Evolutionary conservation across 2,113 vertebrate genomes (phyloP), one percentile per base, ranked within the genome.

Genomic region (Propithecus coquereli): DNA sequence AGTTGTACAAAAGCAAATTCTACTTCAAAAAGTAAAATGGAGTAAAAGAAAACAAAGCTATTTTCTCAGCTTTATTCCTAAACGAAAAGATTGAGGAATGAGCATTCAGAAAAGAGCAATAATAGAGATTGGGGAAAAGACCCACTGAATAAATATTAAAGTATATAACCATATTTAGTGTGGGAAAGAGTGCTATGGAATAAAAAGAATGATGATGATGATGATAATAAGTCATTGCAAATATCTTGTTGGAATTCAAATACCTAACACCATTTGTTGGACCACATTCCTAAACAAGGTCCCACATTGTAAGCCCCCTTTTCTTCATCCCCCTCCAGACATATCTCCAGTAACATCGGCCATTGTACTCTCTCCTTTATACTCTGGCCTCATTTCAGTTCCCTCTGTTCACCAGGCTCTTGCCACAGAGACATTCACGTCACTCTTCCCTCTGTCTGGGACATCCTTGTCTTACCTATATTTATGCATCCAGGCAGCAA

Each of bases 1-100:
- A 68, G 37, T 61, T 93, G 68, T 68, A 92, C 34, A 86, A 82
- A 90, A 91, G 82, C 37, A 95, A 97, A 94, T 74, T 94, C 14
- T 20, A 85, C n/a, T 96, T 82, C 66, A 63, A 95, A 79, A n/a
- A 65, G 61, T 76, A 93, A 87, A 95, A 87, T 1, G 91, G 63
- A 93, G 37, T 43, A 54, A 87, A 89, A 63, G 43, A 88, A 97
- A 93, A 93, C 65, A 95, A 92, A 94, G 82, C 45, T 86, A 81
- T 90, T 57, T 87, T 84, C 87, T 96, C 70, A 85, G 50, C 20
- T 91, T 88, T 79, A 50, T 76, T 94, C 37, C 47, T 96, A 87
- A 96, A 90, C 83, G 17, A 27, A 91, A 94, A 27, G 27, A 68
- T 11, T 50, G 12, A 47, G 30, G 54, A 90, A 85, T 79, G 63